These are phyloP conservation scores for Lacerta bilineata DNA, from an alignment of 2,797 vertebrate species.

Conservation along the genomic window DNA sequence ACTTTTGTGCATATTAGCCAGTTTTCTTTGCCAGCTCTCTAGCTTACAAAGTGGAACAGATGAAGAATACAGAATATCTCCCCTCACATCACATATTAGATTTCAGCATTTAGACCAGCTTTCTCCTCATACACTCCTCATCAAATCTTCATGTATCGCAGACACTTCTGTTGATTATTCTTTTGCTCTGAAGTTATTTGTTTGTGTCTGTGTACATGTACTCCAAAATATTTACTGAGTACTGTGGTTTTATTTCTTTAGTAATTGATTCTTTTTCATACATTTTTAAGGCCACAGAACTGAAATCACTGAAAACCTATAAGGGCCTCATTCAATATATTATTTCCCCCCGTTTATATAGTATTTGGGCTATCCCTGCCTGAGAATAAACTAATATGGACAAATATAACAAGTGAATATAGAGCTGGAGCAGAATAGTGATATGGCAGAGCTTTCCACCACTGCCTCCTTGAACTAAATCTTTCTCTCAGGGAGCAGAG, in stretches of 20 bases:
- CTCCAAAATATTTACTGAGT: background rate
- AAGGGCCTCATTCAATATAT: background rate
- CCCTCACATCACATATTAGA: background rate
- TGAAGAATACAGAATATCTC: background rate
- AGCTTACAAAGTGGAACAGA: conserved; percentile 7
- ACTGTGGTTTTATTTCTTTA: background rate
- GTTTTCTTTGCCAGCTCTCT: conserved; percentile 2
- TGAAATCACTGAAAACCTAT: background rate
- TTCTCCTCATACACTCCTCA: background rate
- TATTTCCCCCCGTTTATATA: background rate
- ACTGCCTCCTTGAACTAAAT: too few species aligned
- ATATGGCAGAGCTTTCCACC: too few species aligned
- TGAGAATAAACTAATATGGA: background rate
- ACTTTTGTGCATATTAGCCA: background rate
- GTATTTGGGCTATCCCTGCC: background rate
- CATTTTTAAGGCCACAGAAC: background rate
- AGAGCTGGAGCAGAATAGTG: too few species aligned
- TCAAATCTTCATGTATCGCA: background rate
- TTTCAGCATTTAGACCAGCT: background rate
- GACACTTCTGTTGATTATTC: conserved; percentile 19
- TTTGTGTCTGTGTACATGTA: background rate
- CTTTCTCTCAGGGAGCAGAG: too few species aligned
- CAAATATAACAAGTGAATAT: background rate
- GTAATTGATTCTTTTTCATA: background rate
- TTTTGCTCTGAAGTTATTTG: conserved; percentile 18